Evolutionary conservation across 2,888 invertebrate genomes (phyloP), one percentile per base, ranked within the genome.

Genomic region (Lithophane socia): DNA sequence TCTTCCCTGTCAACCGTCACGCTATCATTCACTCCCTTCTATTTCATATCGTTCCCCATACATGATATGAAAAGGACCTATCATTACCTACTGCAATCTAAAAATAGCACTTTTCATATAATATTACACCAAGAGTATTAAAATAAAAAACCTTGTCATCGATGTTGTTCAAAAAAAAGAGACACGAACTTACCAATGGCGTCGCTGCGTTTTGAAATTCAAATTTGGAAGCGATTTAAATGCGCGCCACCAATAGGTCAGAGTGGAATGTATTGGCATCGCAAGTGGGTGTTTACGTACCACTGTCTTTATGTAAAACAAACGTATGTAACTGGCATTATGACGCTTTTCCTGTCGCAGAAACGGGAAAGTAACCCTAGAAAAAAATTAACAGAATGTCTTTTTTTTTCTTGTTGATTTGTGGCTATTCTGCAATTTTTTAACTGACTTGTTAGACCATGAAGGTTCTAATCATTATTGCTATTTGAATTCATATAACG

Each of bases 241-340:
- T 95, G 94, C 95, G 92, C 86, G 91, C 93, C 89, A 93, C 92
- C 95, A 95, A 95, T 96, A 95, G 96, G 96, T 96, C 96, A 96
- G 90, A 93, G 92, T 91, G 92, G 92, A 94, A 94, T 93, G 91
- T 92, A 94, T 95, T 94, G 93, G 93, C 91, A 95, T 94, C 84
- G 90, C 90, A 92, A 94, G 86, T 90, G 84, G 86, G 81, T 87
- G 89, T 89, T 90, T 88, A 84, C 87, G 83, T 71, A 66, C 79
- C 75, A 71, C 74, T 82, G 87, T 81, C 80, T 88, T 87, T 90
- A 88, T 91, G 83, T 90, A 85, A 86, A 89, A 85, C 84, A 80
- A 79, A 73, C 75, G 79, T 88, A 89, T 86, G 85, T 86, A 82
- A 85, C 81, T 75, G 79, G 72, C 64, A 42, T 80, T 83, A 82